Evolutionary conservation across 1,140 invertebrate species (phyloP).

Genomic region (Linepithema humile): DNA sequence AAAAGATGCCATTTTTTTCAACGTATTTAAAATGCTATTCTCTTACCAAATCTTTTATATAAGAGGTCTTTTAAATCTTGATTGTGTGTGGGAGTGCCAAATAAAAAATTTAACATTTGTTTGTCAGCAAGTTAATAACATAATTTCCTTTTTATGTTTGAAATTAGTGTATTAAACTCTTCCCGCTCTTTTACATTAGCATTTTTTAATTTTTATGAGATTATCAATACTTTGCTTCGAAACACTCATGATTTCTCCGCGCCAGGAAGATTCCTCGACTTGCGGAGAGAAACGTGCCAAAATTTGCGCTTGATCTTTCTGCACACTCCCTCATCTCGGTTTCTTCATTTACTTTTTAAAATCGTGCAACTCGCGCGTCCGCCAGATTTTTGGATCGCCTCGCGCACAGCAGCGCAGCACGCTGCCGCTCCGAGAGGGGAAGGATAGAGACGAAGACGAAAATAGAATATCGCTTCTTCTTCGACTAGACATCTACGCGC

Average conservation of each 20-base stretch:
- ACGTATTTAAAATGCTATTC: neutral
- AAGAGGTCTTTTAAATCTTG: neutral
- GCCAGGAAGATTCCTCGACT: constrained; percentile 14
- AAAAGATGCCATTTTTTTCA: neutral
- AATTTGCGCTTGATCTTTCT: constrained; percentile 19
- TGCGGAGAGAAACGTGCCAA: neutral
- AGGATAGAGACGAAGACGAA: constrained; percentile 26
- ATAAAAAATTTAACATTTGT: neutral
- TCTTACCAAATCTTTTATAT: neutral
- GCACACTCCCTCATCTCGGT: neutral
- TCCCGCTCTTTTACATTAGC: neutral
- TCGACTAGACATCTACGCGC: constrained; percentile 13
- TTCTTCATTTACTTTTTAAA: constrained; percentile 4
- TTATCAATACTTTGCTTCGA: constrained; percentile 16
- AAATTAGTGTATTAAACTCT: neutral
- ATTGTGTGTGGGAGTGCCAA: neutral
- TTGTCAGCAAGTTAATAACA: neutral
- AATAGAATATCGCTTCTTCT: constrained; percentile 53
- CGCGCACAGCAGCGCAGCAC: constrained; percentile 1
- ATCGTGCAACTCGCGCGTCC: neutral
- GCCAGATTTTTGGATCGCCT: constrained; percentile 26
- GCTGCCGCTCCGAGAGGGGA: neutral
- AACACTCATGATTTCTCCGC: neutral
- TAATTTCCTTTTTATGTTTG: neutral
- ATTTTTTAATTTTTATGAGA: constrained; percentile 20